Base-by-base conservation (phyloP, 2,888 invertebrate genomes). In the Conus canariensis region DNA sequence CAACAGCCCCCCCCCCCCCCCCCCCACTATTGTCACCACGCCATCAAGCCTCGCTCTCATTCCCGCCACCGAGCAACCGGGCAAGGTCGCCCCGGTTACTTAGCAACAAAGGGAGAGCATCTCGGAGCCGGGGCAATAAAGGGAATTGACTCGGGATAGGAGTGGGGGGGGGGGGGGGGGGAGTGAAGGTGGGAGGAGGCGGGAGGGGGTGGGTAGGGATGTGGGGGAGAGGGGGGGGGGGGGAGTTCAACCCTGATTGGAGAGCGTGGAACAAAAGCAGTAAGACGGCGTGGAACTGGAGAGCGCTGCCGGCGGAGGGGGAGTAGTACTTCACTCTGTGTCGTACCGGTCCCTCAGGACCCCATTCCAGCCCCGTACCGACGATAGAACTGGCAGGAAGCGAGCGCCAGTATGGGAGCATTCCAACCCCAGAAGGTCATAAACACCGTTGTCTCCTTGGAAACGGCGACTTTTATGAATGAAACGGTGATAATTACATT, bases 21-120 rank as follows among this genome's bases (percentile, higher is more conserved):
- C 10, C 16, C 64, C 64, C 3, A 14, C 16, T 16, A 14, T 64
- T 64, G 10, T 64, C 16, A 58, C 58, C 85, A 60, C 85, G 5
- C 85, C 60, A 85, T 85, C 85, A 60, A 60, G 60, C 85, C 85
- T 60, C 60, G 60, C 85, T 85, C 60, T 25, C 85, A 59, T 59
- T 59, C 60, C 64, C 60, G 85, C 85, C 60, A 85, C 64, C n/a
- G 64, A 85, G 85, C 85, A 85, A 85, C 85, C n/a, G 64, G 58
- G 60, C 19, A 59, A 59, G 85, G 60, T 58, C 85, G n/a, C 85
- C 59, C 25, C 12, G 60, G 85, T 59, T 85, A 60, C 85, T 85
- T 85, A 85, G 60, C 85, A 85, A 85, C 85, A 85, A 60, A 60
- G 59, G 85, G 25, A 25, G 85, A 85, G 60, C n/a, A 85, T 25